Conservation (phyloP, 1,140 invertebrate species). For the Wasmannia auropunctata region DNA sequence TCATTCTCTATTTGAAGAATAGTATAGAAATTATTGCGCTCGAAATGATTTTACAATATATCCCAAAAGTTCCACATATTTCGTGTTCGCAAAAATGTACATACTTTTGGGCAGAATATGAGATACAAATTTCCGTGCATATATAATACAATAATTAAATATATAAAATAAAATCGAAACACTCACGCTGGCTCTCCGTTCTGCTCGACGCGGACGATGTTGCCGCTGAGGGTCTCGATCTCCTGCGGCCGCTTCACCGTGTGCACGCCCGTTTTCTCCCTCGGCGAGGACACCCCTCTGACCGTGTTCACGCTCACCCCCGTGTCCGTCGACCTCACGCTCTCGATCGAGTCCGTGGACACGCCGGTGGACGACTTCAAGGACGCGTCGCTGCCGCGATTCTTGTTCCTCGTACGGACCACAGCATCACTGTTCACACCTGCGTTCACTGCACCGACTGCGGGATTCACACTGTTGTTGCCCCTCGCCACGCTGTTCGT, state of each 20-base stretch:
- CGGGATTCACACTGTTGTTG: slow-evolving; percentile 40
- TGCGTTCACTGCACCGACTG: slow-evolving; percentile 51
- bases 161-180: slow-evolving; percentile 64
- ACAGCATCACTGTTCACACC: slow-evolving; percentile 68
- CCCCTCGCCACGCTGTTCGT: slow-evolving; percentile 18
- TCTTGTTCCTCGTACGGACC: slow-evolving; percentile 38
- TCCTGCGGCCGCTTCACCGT: slow-evolving; percentile 80
- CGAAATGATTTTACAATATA: background rate
- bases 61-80: background rate
- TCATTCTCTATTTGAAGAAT: background rate
- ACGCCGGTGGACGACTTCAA: slow-evolving; percentile 77
- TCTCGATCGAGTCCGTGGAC: slow-evolving; percentile 78
- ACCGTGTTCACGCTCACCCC: slow-evolving; percentile 84
- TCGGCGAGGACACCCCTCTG: slow-evolving; percentile 81
- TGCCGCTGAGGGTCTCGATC: slow-evolving; percentile 83
- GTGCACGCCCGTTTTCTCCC: slow-evolving; percentile 80
- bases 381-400: slow-evolving; percentile 78
- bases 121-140: background rate
- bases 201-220: slow-evolving; percentile 79
- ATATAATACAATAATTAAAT: background rate
- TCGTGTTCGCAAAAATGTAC: background rate
- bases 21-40: too few relatives aligned
- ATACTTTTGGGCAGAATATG: background rate
- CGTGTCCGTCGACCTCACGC: slow-evolving; percentile 81
- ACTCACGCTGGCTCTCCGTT: slow-evolving; percentile 82